Percentiles rank a stretch among this genome's conserved stretches.
Conservation (phyloP, 2,797 vertebrate genomes). For the Natrix natrix region DNA sequence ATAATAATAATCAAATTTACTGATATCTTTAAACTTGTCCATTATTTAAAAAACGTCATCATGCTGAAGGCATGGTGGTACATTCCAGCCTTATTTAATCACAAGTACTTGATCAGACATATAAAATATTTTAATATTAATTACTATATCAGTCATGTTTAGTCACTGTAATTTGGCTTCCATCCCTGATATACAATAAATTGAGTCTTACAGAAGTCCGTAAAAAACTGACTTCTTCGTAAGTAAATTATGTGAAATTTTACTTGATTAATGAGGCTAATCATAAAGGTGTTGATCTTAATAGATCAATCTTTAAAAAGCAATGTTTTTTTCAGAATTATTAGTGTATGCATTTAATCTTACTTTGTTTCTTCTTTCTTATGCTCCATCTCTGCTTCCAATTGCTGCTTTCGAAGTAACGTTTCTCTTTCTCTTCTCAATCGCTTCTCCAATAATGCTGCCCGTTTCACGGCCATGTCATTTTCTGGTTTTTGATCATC, state of each 20-base stretch:
- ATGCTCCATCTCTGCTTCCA: constrained; percentile 88
- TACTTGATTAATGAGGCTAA: not conserved
- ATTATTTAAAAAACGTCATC: not conserved
- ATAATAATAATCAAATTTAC: not conserved
- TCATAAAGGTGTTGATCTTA: not conserved
- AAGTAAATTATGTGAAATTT: not conserved
- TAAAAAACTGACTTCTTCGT: not conserved
- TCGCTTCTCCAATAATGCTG: constrained; percentile 92
- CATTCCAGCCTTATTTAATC: not conserved
- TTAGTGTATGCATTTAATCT: not conserved
- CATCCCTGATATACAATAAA: not conserved
- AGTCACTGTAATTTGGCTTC: not conserved
- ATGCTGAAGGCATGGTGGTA: not conserved
- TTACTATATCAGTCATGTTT: not conserved
- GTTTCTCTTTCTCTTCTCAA: constrained; percentile 90
- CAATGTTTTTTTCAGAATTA: constrained; percentile 1
- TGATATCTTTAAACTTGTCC: not conserved
- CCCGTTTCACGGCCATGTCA: constrained; percentile 93
- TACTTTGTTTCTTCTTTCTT: constrained; percentile 95
- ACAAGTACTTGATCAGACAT: not conserved
- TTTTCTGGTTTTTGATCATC: constrained; percentile 92
- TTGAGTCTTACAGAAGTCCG: not conserved
- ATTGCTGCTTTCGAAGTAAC: constrained; percentile 88
- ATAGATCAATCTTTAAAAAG: not conserved
- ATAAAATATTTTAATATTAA: not conserved